Percentiles rank a stretch among this genome's conserved stretches.
Conservation (phyloP, 1,140 invertebrate genomes). For the Drosophila nikananu region DNA sequence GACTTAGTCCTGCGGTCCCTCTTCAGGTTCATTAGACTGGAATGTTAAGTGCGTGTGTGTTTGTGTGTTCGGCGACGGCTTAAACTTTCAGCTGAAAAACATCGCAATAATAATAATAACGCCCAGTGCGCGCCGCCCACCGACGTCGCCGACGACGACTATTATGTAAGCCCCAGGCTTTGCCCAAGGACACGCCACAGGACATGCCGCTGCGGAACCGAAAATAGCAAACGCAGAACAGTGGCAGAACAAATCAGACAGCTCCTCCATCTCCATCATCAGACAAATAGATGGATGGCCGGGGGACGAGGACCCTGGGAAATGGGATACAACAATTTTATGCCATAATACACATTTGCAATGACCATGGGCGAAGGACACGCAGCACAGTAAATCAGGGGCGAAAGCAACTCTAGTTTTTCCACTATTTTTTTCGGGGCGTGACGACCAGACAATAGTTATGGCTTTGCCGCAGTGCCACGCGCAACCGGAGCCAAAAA, state of each 20-base stretch:
- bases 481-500: conserved; percentile 23
- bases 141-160: conserved; percentile 14
- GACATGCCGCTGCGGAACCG: conserved; percentile 32
- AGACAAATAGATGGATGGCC: conserved; percentile 24
- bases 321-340: conserved; percentile 58
- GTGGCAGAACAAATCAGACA: conserved; percentile 47
- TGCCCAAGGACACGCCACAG: conserved; percentile 62
- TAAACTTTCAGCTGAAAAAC: conserved; percentile 58
- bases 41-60: conserved; percentile 41
- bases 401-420: conserved; percentile 29
- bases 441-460: conserved; percentile 65
- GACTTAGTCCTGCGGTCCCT: conserved; percentile 1
- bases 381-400: conserved; percentile 65
- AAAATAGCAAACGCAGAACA: conserved; percentile 43
- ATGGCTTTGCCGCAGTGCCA: conserved; percentile 51
- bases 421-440: conserved; percentile 44
- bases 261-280: conserved; percentile 29
- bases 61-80: conserved; percentile 1
- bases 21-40: conserved; percentile 59
- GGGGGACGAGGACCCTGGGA: conserved; percentile 17
- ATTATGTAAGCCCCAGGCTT: conserved; percentile 64
- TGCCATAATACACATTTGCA: conserved; percentile 45
- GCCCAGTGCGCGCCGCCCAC: conserved; percentile 6
- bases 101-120: conserved; percentile 51
- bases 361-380: conserved; percentile 67